Conservation (phyloP, 2,113 vertebrate species). For the Pristiophorus japonicus region DNA sequence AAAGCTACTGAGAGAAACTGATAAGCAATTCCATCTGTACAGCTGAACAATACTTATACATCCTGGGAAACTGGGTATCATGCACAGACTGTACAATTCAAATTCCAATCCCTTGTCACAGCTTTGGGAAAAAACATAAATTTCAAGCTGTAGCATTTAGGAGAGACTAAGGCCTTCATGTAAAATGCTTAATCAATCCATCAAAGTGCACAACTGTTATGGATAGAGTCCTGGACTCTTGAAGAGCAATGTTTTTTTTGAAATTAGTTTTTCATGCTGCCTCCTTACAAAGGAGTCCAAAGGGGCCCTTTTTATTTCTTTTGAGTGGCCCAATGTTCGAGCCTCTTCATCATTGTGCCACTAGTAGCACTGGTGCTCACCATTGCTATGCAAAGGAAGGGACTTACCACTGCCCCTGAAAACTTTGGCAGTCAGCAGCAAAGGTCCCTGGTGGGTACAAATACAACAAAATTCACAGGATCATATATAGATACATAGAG, state of each 20-base stretch:
- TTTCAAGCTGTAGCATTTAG: not conserved
- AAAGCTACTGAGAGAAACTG: too few relatives aligned
- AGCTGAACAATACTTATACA: too few relatives aligned
- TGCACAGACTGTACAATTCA: not conserved
- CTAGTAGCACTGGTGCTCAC: too few relatives aligned
- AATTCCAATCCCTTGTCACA: not conserved
- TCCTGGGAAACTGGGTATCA: not conserved
- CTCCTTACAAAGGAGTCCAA: not conserved
- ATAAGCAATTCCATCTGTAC: too few relatives aligned
- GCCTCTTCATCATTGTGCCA: not conserved
- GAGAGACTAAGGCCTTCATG: not conserved
- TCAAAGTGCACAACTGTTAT: not conserved
- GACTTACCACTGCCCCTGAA: not conserved
- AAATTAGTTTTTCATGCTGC: not conserved
- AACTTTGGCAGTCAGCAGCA: not conserved
- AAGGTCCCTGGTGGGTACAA: not conserved
- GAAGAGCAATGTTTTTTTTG: not conserved
- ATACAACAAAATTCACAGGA: not conserved
- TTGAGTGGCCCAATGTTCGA: not conserved
- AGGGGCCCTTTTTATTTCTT: not conserved
- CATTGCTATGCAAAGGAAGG: not conserved
- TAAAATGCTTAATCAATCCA: not conserved
- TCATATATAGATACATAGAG: not conserved
- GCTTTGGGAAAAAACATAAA: not conserved
- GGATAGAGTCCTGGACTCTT: not conserved